phyloP scores from a whole-genome alignment of 1,140 invertebrate species.

The Drosophila orosa region DNA sequence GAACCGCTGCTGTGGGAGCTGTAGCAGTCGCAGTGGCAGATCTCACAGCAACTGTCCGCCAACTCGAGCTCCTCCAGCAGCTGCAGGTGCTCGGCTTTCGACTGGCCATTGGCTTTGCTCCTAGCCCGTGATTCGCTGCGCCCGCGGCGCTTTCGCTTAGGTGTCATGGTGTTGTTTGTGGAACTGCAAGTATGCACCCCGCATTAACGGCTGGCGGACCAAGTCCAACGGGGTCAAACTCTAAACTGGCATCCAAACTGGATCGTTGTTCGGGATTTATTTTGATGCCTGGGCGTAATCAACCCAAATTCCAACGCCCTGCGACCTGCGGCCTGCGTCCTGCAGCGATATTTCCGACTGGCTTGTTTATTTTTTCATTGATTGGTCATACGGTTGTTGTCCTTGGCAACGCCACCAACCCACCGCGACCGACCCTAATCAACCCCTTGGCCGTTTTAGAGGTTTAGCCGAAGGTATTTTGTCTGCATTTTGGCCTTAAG shows the following conservation, averaged over 20 bases:
- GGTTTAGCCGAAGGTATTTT: conserved; percentile 53
- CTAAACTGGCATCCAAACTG: conserved; percentile 49
- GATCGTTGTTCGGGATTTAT: conserved; percentile 33
- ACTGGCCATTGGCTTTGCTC: conserved; percentile 30
- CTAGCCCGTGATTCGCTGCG: conserved; percentile 49
- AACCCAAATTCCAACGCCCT: conserved; percentile 72
- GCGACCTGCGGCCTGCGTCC: conserved; percentile 17
- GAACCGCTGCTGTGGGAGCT: conserved; percentile 70
- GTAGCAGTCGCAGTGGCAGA: conserved; percentile 82
- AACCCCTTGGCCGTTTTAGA: conserved; percentile 36
- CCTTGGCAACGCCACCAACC: conserved; percentile 35
- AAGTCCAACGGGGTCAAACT: conserved; percentile 58
- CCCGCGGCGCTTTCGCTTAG: conserved; percentile 62
- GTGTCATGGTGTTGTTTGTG: conserved; percentile 46
- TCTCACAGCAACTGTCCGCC: conserved; percentile 74
- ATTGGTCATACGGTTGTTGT: conserved; percentile 56
- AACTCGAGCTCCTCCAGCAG: conserved; percentile 69
- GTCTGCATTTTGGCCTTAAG: conserved; percentile 29
- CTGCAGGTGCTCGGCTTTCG: conserved; percentile 56
- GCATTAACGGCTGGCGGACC: conserved; percentile 13
- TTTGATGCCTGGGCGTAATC: conserved; percentile 47
- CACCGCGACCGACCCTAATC: conserved; percentile 1
- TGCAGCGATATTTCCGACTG: conserved; percentile 42
- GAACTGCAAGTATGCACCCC: not conserved
- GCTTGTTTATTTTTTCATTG: conserved; percentile 73